Evolutionary conservation across 2,113 vertebrate species (phyloP).

Genomic region (Aepyceros melampus): DNA sequence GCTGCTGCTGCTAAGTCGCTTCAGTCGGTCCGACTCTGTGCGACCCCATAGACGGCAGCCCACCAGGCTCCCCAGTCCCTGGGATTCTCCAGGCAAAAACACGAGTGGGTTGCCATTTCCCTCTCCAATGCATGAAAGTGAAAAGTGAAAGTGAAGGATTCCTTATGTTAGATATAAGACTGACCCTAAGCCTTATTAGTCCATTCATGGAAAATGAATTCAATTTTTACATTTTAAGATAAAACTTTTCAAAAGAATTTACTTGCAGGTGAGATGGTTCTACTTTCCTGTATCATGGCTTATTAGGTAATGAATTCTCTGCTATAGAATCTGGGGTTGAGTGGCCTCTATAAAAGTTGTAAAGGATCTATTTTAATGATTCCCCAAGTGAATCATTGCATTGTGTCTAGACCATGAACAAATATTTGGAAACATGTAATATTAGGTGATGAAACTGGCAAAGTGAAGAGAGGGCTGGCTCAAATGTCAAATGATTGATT

Average conservation of each 20-base stretch:
- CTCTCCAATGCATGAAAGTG: no score
- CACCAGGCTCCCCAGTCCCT: no score
- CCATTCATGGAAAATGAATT: background rate
- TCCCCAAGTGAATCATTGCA: background rate
- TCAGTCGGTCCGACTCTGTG: no score
- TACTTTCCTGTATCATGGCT: background rate
- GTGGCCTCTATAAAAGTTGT: background rate
- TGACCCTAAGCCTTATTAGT: background rate
- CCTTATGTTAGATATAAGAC: background rate
- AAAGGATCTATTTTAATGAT: background rate
- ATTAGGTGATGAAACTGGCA: background rate
- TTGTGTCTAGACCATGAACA: background rate
- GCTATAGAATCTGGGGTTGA: background rate
- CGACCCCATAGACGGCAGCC: no score
- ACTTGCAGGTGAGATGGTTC: background rate
- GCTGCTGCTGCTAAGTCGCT: no score
- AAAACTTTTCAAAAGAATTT: background rate
- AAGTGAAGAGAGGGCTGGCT: background rate
- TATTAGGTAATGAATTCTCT: background rate
- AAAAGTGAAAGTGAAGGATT: no score
- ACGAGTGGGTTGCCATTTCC: no score
- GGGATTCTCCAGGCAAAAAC: no score
- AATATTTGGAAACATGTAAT: background rate
- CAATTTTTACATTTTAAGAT: background rate
- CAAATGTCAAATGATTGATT: background rate